Base-by-base conservation (phyloP, 2,113 vertebrate genomes). In the Oreamnos americanus region DNA sequence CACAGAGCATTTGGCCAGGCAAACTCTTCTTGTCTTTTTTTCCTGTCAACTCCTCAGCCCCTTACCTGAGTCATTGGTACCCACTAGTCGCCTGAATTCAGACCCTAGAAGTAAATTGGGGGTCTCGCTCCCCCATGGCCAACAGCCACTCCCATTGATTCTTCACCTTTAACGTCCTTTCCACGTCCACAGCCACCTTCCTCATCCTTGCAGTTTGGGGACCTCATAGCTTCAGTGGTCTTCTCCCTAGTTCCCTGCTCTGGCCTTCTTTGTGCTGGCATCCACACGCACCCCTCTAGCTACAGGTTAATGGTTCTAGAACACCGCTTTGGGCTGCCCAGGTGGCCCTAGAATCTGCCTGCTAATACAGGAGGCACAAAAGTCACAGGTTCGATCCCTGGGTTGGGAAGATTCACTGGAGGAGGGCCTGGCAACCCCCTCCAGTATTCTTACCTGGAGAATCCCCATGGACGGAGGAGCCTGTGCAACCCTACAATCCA, bases 291-390 rank as follows among this genome's bases (percentile, higher is more conserved):
- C 74, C 7, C 5, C 2, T 53, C 78, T 53, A 36, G 79, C 49
- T 85, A 3, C 96, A 78, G 88, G 64, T 62, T 9, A n/a, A 51
- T n/a, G 62, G 43, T 85, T 96, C 90, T 36, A 93, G 93, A 95
- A 64, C 49, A n/a, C 13, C 2, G 28, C 76, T 55, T 12, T 2
- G 12, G 39, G 71, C 39, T 43, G 26, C 39, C 71, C 71, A 76
- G 39, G 23, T 43, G 71, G 71, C 71, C 39, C 71, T 76, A 43
- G 71, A 76, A 76, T 43, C 71, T 76, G 71, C 71, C 39, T 76
- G 39, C 39, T 23, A 26, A 76, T 26, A 3, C 71, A 43, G 39
- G 23, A 76, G 39, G 71, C 12, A 26, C 39, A 43, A 15, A 26
- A 43, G 71, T 26, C 39, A 3, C 23, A 26, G 23, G 71, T 76